Conservation (phyloP, 2,797 vertebrate species). For the Spinus olivaceus region DNA sequence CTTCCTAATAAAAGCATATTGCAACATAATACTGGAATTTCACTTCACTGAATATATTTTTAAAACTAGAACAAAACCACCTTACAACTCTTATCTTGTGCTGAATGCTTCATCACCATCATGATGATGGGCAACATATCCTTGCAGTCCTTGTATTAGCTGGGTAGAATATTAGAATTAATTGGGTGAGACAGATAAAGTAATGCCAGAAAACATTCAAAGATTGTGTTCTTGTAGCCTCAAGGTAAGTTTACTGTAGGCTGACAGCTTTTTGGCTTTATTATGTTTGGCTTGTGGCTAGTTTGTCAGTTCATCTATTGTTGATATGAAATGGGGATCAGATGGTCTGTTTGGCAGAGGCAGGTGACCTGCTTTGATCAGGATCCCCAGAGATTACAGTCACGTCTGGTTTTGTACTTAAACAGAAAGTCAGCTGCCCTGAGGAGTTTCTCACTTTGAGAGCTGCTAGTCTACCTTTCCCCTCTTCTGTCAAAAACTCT, state of each 20-base stretch:
- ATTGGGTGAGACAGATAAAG: constrained; percentile 31
- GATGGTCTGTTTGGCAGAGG: constrained; percentile 16
- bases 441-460: neutral
- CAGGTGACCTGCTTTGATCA: constrained; percentile 45
- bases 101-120: neutral
- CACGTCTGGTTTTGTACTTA: constrained; percentile 10
- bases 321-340: constrained; percentile 36
- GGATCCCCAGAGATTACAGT: neutral
- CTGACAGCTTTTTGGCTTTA: constrained; percentile 31
- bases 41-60: neutral
- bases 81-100: neutral
- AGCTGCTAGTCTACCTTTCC: neutral
- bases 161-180: neutral
- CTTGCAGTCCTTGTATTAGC: neutral
- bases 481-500: neutral
- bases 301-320: constrained; percentile 7
- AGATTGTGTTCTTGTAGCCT: constrained; percentile 5
- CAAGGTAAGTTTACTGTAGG: constrained; percentile 4
- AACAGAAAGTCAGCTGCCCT: neutral
- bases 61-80: neutral
- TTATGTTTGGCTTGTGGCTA: neutral
- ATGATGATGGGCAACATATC: neutral
- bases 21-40: neutral
- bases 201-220: neutral
- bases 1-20: neutral